Conservation (phyloP, 2,888 invertebrate genomes). For the Hydropsyche betteni region DNA sequence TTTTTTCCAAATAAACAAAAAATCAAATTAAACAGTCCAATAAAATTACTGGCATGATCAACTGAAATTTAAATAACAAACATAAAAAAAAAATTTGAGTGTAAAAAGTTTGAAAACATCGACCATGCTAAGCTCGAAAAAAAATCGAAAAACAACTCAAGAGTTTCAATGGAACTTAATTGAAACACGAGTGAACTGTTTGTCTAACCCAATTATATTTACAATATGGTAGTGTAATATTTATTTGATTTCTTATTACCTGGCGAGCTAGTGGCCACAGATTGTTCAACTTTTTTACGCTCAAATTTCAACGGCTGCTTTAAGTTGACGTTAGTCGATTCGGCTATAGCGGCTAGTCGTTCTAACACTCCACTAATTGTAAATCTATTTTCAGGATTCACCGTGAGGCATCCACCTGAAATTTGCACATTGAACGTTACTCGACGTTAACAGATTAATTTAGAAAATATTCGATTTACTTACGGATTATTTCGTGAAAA, state of each 20-base stretch:
- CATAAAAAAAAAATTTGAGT: slow-evolving; percentile 64
- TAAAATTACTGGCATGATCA: slow-evolving; percentile 52
- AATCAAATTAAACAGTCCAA: slow-evolving; percentile 57
- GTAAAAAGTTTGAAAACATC: slow-evolving; percentile 69
- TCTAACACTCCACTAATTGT: slow-evolving; percentile 83
- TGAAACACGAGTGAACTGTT: background rate
- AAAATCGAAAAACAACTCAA: slow-evolving; percentile 57
- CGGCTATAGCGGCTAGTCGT: slow-evolving; percentile 87
- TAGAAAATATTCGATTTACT: slow-evolving; percentile 57
- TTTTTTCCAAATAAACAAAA: slow-evolving; percentile 52
- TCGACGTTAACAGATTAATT: too few species aligned
- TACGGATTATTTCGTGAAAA: slow-evolving; percentile 90
- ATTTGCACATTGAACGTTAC: background rate
- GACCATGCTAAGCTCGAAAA: slow-evolving; percentile 67
- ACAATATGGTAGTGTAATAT: slow-evolving; percentile 70
- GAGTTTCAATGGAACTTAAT: slow-evolving; percentile 9
- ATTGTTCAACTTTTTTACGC: slow-evolving; percentile 71
- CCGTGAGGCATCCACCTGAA: slow-evolving; percentile 78
- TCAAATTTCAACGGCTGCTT: slow-evolving; percentile 80
- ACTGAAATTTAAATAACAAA: slow-evolving; percentile 46
- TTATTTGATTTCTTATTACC: slow-evolving; percentile 70
- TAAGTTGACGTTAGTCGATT: slow-evolving; percentile 83
- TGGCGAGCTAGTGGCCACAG: slow-evolving; percentile 71
- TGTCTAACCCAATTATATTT: slow-evolving; percentile 54
- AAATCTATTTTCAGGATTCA: slow-evolving; percentile 84